A percentile compares a stretch with the other conserved stretches of the same genome.
phyloP scores from a whole-genome alignment of 2,888 invertebrate species.

The Parapristionchus giblindavisi region DNA sequence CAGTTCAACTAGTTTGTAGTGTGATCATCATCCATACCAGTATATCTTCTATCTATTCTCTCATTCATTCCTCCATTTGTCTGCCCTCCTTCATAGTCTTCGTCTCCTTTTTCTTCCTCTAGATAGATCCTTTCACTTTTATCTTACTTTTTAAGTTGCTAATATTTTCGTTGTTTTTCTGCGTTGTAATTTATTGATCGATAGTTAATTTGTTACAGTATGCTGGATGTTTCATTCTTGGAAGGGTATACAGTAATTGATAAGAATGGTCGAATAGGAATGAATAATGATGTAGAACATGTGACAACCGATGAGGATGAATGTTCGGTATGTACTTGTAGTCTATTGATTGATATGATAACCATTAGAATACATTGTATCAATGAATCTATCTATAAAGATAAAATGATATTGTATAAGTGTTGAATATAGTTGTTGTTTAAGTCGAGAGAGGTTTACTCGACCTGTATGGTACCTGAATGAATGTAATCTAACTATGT shows the following conservation, averaged over 20 bases:
- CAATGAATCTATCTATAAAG: no score
- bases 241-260: background rate
- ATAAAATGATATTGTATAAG: no score
- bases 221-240: slow-evolving; percentile 19
- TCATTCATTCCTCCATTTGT: background rate
- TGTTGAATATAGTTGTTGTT: no score
- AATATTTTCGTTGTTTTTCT: slow-evolving; percentile 3
- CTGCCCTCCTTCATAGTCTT: background rate
- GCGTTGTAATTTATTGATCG: slow-evolving; percentile 1
- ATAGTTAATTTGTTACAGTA: slow-evolving; percentile 28
- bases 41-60: background rate
- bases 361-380: no score
- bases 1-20: no score
- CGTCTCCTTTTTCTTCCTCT: background rate
- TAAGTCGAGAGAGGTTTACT: no score
- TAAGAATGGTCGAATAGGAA: background rate
- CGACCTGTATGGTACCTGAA: no score
- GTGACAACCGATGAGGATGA: no score
- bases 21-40: background rate
- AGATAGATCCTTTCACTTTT: background rate
- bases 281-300: slow-evolving; percentile 8
- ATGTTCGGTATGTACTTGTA: slow-evolving; percentile 17
- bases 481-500: no score
- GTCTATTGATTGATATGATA: no score
- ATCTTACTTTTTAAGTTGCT: background rate